Evolutionary conservation across 2,888 invertebrate species (phyloP), one percentile per base, ranked within the genome.

Genomic region (Melanchra persicariae): DNA sequence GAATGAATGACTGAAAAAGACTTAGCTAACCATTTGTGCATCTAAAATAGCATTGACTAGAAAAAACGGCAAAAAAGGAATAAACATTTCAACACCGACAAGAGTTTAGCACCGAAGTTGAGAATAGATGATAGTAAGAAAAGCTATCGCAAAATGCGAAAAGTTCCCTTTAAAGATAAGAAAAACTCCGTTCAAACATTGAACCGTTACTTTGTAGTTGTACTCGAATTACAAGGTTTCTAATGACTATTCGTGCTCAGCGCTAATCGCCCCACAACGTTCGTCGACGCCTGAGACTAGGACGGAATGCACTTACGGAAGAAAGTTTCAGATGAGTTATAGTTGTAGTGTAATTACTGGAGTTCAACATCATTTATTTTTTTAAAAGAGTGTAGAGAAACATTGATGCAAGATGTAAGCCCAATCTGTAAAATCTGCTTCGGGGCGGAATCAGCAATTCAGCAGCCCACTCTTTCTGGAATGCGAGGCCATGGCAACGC

Each of bases 251-350:
- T 74, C 75, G 61, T 52, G 52, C 10, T 22, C 19, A n/a, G 51
- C 52, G 52, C 57, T 65, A 74, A 77, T 77, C 66, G 61, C 57
- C 62, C 30, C 17, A 47, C 49, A 40, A 12, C 24, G 45, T 15
- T 30, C 24, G 40, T 30, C 77, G 10, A 22, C 51, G 60, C 45
- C 24, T 51, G 19, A 47, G 10, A 63, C 26, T 34, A 19, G 9
- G 22, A 17, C 17, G 54, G 51, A 74, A 60, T 80, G 81, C 60
- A 64, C 60, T 74, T 60, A 54, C 47, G 30, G 40, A 40, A 65
- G 55, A 65, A 74, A 74, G 24, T 80, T 61, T 51, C 75, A 57
- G 58, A 43, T 80, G 51, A 76, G 40, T 74, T 74, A 80, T 64
- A 24, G 45, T 47, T 57, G 22, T 52, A 58, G 51, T 62, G 26